These are phyloP conservation scores for Operophtera brumata DNA, from an alignment of 2,888 invertebrate genomes.

Conservation along the genomic window DNA sequence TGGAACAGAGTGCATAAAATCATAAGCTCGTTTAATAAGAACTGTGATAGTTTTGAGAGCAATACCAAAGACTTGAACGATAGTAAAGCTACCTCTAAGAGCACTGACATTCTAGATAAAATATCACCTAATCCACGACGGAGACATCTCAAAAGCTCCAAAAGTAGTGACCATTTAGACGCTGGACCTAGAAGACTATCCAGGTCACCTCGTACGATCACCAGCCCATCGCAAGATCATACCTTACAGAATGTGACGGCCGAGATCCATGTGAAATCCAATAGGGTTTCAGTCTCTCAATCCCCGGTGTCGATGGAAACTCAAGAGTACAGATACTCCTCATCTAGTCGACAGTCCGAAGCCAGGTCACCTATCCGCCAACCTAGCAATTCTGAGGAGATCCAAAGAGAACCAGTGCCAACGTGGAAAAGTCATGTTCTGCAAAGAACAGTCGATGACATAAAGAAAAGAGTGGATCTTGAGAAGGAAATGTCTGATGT, in stretches of 20 bases:
- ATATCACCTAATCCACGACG: constrained; percentile 61
- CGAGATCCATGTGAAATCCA: constrained; percentile 72
- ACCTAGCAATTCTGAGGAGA: constrained; percentile 54
- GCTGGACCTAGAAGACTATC: constrained; percentile 60
- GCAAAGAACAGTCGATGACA: constrained; percentile 73
- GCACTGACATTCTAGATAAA: constrained; percentile 73
- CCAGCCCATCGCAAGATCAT: constrained; percentile 39
- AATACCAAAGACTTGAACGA: constrained; percentile 69
- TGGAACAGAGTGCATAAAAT: constrained; percentile 69
- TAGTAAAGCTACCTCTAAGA: constrained; percentile 72
- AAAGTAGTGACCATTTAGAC: constrained; percentile 69
- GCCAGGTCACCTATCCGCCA: constrained; percentile 59
- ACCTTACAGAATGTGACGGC: constrained; percentile 66
- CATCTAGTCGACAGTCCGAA: constrained; percentile 62
- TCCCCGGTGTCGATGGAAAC: constrained; percentile 66
- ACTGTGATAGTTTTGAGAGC: constrained; percentile 60
- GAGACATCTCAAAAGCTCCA: constrained; percentile 64
- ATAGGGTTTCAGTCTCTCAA: constrained; percentile 63
- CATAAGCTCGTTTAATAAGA: constrained; percentile 65
- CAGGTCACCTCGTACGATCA: constrained; percentile 51
- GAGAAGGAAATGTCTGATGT: constrained; percentile 70
- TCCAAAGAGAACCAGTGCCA: constrained; percentile 46
- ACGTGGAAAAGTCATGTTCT: constrained; percentile 74
- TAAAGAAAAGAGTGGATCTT: constrained; percentile 62
- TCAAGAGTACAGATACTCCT: constrained; percentile 54